A percentile compares a stretch with the other conserved stretches of the same genome.
Conservation (phyloP, 2,797 vertebrate genomes). For the Clarias fuscus region DNA sequence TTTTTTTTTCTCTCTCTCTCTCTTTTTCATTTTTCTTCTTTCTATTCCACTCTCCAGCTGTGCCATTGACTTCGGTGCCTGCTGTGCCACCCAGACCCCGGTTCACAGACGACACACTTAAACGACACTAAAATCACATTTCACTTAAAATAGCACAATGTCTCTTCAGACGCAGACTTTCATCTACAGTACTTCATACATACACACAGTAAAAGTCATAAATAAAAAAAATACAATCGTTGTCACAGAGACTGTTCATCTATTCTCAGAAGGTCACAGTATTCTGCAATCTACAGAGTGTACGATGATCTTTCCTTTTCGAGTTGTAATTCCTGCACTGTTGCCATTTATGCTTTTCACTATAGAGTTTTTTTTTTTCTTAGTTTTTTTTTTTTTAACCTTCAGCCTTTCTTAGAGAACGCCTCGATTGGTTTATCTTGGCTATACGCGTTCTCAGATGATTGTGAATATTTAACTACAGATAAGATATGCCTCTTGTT, state of each 20-base stretch:
- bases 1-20: not conserved
- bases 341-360: not conserved
- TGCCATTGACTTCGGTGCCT: conserved; percentile 12
- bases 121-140: conserved; percentile 20
- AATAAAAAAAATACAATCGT: too few relatives aligned
- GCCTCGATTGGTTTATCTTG: conserved; percentile 36
- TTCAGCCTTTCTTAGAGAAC: not conserved
- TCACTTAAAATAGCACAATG: conserved; percentile 16
- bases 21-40: not conserved
- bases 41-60: conserved; percentile 13
- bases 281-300: not conserved
- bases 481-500: conserved; percentile 56
- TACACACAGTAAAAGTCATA: too few relatives aligned
- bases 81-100: conserved; percentile 17
- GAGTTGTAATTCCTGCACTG: not conserved
- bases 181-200: not conserved
- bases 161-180: not conserved
- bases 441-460: conserved; percentile 18
- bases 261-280: not conserved
- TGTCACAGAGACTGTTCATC: not conserved
- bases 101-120: conserved; percentile 1
- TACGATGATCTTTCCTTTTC: not conserved
- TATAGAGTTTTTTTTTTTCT: not conserved
- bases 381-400: not conserved
- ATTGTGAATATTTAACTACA: conserved; percentile 65